Evolutionary conservation across 2,888 invertebrate species (phyloP), one percentile per base, ranked within the genome.

Genomic region (Athrips mouffetella): DNA sequence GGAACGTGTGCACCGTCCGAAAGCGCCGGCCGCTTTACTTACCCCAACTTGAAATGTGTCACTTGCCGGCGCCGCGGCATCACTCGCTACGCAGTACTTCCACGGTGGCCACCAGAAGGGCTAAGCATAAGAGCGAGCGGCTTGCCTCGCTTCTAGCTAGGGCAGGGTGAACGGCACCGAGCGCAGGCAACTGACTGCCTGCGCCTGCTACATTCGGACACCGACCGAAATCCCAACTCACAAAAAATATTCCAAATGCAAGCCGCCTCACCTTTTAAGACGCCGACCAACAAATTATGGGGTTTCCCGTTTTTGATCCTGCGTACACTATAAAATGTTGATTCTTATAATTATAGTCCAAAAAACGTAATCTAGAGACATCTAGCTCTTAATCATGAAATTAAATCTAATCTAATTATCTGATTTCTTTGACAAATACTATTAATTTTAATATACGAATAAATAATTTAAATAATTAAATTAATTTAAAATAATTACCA

Each of bases 11-110:
- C 76, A 78, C 80, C 67, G 85, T 75, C 84, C 83, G 82, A 85
- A 85, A 85, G 86, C 84, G 78, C 80, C 84, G 76, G 73, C 72
- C 75, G 81, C 75, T 87, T 81, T 86, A 83, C 82, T 86, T 86
- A 83, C 81, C 82, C 81, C 72, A 76, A 76, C 74, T 70, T 74
- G 68, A 83, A 85, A 84, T 83, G 71, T 85, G 83, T 85, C 85
- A 82, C 82, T 86, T 78, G 80, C 63, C 70, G 67, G 67, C 66
- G 63, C 65, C 65, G 58, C 62, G 56, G 58, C 64, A 15, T 20
- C 31, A 39, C 29, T 35, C 21, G 40, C 29, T 21, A 11, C 23
- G n/a, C 18, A 20, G 20, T 21, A 41, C 33, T 44, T 29, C 29
- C 7, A 18, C 25, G 42, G 16, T 15, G 27, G 16, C 29, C 29